These are phyloP conservation scores for Cyclophora punctaria DNA, from an alignment of 2,888 invertebrate genomes.

Conservation along the genomic window DNA sequence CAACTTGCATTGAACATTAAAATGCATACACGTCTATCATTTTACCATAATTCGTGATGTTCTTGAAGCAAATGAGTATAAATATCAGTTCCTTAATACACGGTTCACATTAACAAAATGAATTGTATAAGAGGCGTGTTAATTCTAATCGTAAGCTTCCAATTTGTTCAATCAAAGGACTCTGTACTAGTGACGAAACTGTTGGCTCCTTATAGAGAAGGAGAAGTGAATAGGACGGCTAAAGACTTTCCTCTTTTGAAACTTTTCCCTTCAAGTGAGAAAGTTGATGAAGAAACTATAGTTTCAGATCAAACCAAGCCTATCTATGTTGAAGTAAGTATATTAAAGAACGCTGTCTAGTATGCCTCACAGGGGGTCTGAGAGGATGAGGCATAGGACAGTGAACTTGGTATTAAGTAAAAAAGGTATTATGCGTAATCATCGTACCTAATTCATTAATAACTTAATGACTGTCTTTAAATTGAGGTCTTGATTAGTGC, in stretches of 20 bases:
- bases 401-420: too few species aligned
- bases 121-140: too few species aligned
- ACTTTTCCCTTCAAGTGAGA: conserved; percentile 36
- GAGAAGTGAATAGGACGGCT: conserved; percentile 40
- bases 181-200: conserved; percentile 10
- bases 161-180: too few species aligned
- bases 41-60: not conserved
- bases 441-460: too few species aligned
- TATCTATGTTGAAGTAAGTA: conserved; percentile 56
- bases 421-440: too few species aligned
- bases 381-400: too few species aligned
- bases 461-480: too few species aligned
- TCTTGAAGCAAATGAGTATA: conserved; percentile 4
- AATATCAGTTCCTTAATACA: too few species aligned
- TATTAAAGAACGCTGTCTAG: too few species aligned
- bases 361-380: too few species aligned
- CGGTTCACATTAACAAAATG: conserved; percentile 15
- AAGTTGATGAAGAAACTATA: conserved; percentile 8
- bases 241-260: conserved; percentile 56
- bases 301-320: conserved; percentile 25
- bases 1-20: not conserved
- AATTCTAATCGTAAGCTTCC: too few species aligned
- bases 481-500: too few species aligned
- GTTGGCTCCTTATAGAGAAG: conserved; percentile 33
- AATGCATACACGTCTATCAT: not conserved